Base-by-base conservation (phyloP, 2,797 vertebrate species). In the Microctenopoma lineatum region DNA sequence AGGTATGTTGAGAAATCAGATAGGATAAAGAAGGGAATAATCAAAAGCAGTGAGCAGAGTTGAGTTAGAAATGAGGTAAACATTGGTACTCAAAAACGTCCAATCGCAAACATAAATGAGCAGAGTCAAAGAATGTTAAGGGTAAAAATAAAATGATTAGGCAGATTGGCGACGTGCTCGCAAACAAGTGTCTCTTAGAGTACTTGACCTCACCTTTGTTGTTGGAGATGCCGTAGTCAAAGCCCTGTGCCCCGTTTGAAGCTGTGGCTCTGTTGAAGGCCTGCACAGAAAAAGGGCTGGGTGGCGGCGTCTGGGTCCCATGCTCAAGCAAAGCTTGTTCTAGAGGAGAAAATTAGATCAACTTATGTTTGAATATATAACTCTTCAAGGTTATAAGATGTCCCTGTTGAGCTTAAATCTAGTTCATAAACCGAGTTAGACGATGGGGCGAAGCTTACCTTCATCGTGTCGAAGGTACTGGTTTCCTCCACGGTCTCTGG, bases 381-480 rank as follows among this genome's bases (percentile, higher is more conserved):
- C 4, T 53, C 41, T 51, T 42, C 25, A 12, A 55, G 4, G 21
- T 25, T 56, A 0, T 48, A 60, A 3, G 9, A 12, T 38, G 34
- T 44, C 5, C 4, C 2, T 18, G 3, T 9, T 44, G 32, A 21
- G 3, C 9, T 51, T 29, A 9, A 39, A 34, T 32, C 11, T 18
- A 15, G 26, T 1, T 45, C 25, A 61, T 13, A 29, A 64, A 11
- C 2, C 14, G 15, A 13, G n/a, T 44, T 18, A 15, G 3, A 11
- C 36, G 18, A 16, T 21, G 21, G 69, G 42, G 36, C 44, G 12
- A 51, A 13, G 29, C 92, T 95, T 95, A 98, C 98, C 98, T 77
- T 99, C 97, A 76, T 98, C 96, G 0, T 99, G 96, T 47, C 96
- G 96, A 48, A 99, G 96, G 88, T 99, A 99, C 89, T 99, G 98